Evolutionary conservation across 1,140 invertebrate genomes (phyloP).

Genomic region (Diorhabda carinulata): DNA sequence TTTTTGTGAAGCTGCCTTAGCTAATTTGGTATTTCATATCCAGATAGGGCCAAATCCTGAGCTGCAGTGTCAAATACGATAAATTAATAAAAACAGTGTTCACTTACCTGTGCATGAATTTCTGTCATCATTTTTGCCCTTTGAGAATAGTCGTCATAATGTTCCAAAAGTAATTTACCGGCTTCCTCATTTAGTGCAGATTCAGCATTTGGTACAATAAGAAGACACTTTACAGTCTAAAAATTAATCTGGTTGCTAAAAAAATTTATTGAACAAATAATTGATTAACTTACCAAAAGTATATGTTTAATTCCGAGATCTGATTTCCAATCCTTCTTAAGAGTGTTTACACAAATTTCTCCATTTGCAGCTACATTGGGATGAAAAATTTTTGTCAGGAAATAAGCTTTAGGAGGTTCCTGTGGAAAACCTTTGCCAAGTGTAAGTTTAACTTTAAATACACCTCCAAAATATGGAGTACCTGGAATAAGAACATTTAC

Average conservation of each 20-base stretch:
- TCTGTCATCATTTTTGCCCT: slow-evolving; percentile 92
- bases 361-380: slow-evolving; percentile 93
- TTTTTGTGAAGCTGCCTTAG: too few species aligned
- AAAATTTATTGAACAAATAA: neutral
- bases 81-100: neutral
- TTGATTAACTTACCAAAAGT: slow-evolving; percentile 65
- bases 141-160: slow-evolving; percentile 87
- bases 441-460: slow-evolving; percentile 85
- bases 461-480: slow-evolving; percentile 79
- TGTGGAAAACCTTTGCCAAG: slow-evolving; percentile 91
- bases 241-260: slow-evolving; percentile 41
- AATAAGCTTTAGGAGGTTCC: slow-evolving; percentile 90
- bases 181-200: slow-evolving; percentile 93
- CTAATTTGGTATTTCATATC: too few species aligned
- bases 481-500: slow-evolving; percentile 52
- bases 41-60: too few species aligned
- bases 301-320: slow-evolving; percentile 96
- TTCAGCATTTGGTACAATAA: slow-evolving; percentile 92
- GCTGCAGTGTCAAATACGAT: too few species aligned
- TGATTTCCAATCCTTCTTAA: slow-evolving; percentile 96
- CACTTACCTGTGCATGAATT: slow-evolving; percentile 76
- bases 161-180: slow-evolving; percentile 83
- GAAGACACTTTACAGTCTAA: slow-evolving; percentile 84
- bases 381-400: slow-evolving; percentile 96
- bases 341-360: slow-evolving; percentile 95